Base-by-base conservation (phyloP, 2,797 vertebrate species). In the Xiphophorus birchmanni region DNA sequence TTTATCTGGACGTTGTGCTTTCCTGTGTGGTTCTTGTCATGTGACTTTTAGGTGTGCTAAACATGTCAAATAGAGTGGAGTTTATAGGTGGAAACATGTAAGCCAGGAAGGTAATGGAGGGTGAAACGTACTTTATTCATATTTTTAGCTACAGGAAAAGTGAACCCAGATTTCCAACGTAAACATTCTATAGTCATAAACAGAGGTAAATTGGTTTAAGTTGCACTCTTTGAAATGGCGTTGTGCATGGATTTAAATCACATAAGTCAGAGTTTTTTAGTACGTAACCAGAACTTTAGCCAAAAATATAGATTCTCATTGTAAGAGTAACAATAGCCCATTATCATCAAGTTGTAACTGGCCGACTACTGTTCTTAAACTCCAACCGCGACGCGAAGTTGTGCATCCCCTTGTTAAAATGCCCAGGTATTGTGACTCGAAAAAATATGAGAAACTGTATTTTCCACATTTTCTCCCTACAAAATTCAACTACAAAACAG, bases 11-110 rank as follows among this genome's bases (percentile, higher is more conserved):
- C 78, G 80, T 77, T 72, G 21, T 79, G 81, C 81, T 83, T 91
- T 89, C 88, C 91, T 86, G 48, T 89, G 87, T 88, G 91, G 87
- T 91, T 81, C 78, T 37, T 82, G 81, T 82, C 89, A 82, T 84
- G 79, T 84, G 82, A 87, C 83, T 81, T 84, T 80, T 72, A 78
- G 65, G 81, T 80, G 83, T 78, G 73, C 60, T 74, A 76, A 82
- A 89, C 81, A 80, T 88, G 88, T 84, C 80, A 83, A 67, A 35
- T 75, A 18, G 32, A 83, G 72, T 76, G 37, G 23, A 63, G 73
- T 44, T 74, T 71, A 80, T 76, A 78, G 77, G 32, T 78, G 69
- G 82, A 85, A 78, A 75, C 73, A 71, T 29, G 50, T 48, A 54
- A 29, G 84, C 42, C 45, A 54, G 40, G 18, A 26, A 77, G 74